Percentiles rank a stretch among this genome's conserved stretches.
Conservation (phyloP, 1,140 invertebrate genomes). For the Drosophila murphyi region DNA sequence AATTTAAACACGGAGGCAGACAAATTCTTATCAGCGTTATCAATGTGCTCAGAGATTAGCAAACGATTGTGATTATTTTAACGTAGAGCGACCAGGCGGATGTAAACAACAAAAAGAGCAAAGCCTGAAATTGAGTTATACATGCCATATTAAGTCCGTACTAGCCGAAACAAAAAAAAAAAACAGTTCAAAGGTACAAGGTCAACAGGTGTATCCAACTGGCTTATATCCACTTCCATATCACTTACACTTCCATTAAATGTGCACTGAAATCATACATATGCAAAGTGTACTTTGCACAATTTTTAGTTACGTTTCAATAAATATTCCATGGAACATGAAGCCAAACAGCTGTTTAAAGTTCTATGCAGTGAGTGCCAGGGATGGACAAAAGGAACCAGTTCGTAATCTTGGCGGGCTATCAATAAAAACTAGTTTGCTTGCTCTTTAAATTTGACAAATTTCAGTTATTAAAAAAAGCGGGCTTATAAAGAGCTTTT, state of each 20-base stretch:
- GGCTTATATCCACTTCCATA: neutral
- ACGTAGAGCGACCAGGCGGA: neutral
- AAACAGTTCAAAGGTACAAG: constrained; percentile 60
- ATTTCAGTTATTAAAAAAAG: neutral
- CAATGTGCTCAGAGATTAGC: constrained; percentile 46
- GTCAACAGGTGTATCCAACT: constrained; percentile 25
- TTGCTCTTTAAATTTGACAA: neutral
- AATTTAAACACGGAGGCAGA: neutral
- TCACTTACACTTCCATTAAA: constrained; percentile 14
- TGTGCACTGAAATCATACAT: neutral
- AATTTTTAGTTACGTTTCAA: constrained; percentile 38
- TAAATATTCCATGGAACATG: constrained; percentile 14
- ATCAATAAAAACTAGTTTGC: neutral
- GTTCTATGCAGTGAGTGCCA: constrained; percentile 9
- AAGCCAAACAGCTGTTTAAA: constrained; percentile 50
- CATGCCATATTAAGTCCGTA: constrained; percentile 2
- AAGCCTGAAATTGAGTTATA: constrained; percentile 8
- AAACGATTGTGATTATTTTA: constrained; percentile 56
- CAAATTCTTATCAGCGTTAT: constrained; percentile 50
- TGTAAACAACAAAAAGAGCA: constrained; percentile 6
- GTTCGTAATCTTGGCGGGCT: too few species aligned
- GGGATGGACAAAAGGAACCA: neutral
- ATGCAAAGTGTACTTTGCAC: neutral
- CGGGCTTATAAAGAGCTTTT: neutral
- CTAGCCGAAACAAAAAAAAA: neutral